A percentile compares a stretch with the other conserved stretches of the same genome.
Evolutionary conservation across 2,113 vertebrate genomes (phyloP).

Genomic region (Otocyon megalotis): DNA sequence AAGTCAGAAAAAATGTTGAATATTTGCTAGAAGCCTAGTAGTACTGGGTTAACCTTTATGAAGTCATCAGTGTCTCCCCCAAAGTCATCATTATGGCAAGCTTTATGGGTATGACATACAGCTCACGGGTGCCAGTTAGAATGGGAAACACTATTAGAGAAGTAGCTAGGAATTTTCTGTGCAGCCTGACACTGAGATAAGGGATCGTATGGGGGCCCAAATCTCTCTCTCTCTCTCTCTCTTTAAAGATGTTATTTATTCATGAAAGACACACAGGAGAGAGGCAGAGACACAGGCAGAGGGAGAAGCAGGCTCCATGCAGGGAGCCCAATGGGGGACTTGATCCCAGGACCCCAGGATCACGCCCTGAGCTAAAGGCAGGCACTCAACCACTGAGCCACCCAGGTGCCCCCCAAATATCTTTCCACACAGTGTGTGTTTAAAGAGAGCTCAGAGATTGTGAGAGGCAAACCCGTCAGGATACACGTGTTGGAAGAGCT

Average conservation of each 20-base stretch:
- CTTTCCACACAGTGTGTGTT: no score
- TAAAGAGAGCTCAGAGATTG: no score
- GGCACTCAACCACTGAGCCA: no score
- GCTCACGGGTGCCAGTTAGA: not conserved
- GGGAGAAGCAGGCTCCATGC: no score
- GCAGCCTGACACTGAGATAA: not conserved
- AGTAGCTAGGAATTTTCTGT: not conserved
- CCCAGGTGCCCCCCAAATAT: no score
- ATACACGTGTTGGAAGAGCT: not conserved
- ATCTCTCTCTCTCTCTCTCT: no score
- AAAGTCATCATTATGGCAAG: not conserved
- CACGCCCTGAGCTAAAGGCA: no score
- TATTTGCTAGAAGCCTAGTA: not conserved
- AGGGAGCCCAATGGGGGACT: no score
- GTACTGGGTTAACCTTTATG: not conserved
- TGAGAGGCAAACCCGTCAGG: not conserved
- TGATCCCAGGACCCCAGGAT: no score
- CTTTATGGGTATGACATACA: not conserved
- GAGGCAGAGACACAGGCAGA: no score
- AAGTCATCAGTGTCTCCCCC: not conserved
- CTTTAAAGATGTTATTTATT: no score
- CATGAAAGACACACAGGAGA: no score
- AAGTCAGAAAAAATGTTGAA: not conserved
- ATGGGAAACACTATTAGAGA: not conserved
- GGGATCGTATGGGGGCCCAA: accelerated